Evolutionary conservation across 2,113 vertebrate species (phyloP).

Genomic region (Dermatemys mawii): DNA sequence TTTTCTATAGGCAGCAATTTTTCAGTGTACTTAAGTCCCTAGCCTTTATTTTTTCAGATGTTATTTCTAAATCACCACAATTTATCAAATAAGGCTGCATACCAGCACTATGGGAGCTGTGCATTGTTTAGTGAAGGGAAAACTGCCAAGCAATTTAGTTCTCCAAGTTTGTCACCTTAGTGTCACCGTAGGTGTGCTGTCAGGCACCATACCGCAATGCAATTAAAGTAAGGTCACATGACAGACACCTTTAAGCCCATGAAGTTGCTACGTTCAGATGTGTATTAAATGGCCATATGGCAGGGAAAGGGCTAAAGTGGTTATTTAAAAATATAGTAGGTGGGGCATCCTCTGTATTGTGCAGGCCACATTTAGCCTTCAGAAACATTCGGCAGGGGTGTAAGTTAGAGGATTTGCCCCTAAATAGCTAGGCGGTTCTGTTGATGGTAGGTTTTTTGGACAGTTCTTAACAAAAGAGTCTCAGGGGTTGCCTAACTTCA

Average conservation of each 20-base stretch:
- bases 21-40: neutral
- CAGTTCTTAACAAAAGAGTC: neutral
- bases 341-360: neutral
- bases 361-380: neutral
- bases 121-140: neutral
- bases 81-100: neutral
- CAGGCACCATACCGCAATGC: neutral
- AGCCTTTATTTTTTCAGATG: neutral
- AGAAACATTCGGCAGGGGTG: neutral
- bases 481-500: neutral
- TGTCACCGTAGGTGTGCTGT: fast-evolving
- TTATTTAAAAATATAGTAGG: fast-evolving
- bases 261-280: fast-evolving
- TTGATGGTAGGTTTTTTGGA: neutral
- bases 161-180: neutral
- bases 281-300: fast-evolving
- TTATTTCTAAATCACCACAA: neutral
- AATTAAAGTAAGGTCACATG: neutral
- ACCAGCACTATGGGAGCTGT: neutral
- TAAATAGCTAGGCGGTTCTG: fast-evolving
- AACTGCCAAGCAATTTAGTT: fast-evolving
- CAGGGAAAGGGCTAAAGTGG: neutral
- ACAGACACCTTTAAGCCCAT: neutral
- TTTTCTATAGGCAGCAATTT: neutral
- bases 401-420: neutral